These are phyloP conservation scores for Plebejus melissa DNA, from an alignment of 2,888 invertebrate species.

Conservation along the genomic window DNA sequence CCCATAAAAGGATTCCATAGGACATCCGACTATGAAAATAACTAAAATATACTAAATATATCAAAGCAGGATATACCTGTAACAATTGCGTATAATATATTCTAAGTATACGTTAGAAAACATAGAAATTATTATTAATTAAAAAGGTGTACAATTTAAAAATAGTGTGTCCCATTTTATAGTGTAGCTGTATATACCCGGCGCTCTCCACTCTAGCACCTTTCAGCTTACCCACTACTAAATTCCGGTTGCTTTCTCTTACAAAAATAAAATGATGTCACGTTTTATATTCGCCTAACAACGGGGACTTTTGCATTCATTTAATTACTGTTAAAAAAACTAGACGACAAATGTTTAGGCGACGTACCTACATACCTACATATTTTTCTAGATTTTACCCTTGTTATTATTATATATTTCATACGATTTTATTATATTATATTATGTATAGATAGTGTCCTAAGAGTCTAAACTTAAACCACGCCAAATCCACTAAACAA, in stretches of 20 bases:
- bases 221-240: constrained; percentile 52
- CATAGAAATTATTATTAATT: constrained; percentile 3
- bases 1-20: too few relatives aligned
- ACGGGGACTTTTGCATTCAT: constrained; percentile 21
- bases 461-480: too few relatives aligned
- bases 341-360: background rate
- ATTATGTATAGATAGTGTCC: too few relatives aligned
- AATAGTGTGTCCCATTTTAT: constrained; percentile 36
- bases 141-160: constrained; percentile 32
- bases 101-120: background rate
- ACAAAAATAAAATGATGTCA: constrained; percentile 42
- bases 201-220: constrained; percentile 54
- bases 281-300: constrained; percentile 37
- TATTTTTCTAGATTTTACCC: background rate
- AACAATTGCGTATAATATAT: background rate
- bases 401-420: background rate
- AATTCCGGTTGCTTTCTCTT: constrained; percentile 42
- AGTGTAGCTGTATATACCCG: constrained; percentile 52
- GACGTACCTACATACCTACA: background rate
- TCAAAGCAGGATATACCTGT: too few relatives aligned
- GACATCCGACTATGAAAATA: too few relatives aligned
- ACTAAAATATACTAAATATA: too few relatives aligned
- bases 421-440: too few relatives aligned
- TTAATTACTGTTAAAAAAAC: background rate
- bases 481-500: too few relatives aligned